Evolutionary conservation across 2,888 invertebrate genomes (phyloP).

Genomic region (Lepidochitona cinerea): DNA sequence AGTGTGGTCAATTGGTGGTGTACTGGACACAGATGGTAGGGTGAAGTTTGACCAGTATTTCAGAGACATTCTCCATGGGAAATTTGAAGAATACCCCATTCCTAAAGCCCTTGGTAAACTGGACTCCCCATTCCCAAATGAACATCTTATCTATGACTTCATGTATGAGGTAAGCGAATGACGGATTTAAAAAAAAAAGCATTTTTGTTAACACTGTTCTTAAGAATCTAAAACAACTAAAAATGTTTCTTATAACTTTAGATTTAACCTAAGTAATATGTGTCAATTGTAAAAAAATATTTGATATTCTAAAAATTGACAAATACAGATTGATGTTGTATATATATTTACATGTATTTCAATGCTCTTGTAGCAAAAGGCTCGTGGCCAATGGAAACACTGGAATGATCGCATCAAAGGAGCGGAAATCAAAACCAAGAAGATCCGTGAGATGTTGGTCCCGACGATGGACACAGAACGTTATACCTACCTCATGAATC

Average conservation of each 20-base stretch:
- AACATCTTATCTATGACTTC: constrained; percentile 86
- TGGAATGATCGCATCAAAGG: constrained; percentile 82
- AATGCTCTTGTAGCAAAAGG: constrained; percentile 75
- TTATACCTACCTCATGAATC: constrained; percentile 71
- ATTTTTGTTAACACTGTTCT: no score
- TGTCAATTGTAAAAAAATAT: no score
- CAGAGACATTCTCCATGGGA: constrained; percentile 72
- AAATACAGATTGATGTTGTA: no score
- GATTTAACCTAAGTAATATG: no score
- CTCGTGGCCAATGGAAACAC: constrained; percentile 89
- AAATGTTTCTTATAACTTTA: no score
- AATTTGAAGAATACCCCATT: constrained; percentile 73
- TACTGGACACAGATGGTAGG: constrained; percentile 82
- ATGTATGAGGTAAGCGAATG: constrained; percentile 76
- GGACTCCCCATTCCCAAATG: constrained; percentile 81
- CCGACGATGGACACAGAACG: constrained; percentile 73
- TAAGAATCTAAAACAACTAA: no score
- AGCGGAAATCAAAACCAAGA: constrained; percentile 61
- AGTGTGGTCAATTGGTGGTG: constrained; percentile 89
- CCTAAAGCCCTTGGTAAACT: constrained; percentile 78
- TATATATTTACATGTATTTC: no score
- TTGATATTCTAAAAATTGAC: no score
- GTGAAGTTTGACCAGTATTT: constrained; percentile 84
- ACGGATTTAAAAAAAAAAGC: no score
- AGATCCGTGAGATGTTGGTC: constrained; percentile 71